These are phyloP conservation scores for Heteronetta atricapilla DNA, from an alignment of 2,113 vertebrate species.

Conservation along the genomic window DNA sequence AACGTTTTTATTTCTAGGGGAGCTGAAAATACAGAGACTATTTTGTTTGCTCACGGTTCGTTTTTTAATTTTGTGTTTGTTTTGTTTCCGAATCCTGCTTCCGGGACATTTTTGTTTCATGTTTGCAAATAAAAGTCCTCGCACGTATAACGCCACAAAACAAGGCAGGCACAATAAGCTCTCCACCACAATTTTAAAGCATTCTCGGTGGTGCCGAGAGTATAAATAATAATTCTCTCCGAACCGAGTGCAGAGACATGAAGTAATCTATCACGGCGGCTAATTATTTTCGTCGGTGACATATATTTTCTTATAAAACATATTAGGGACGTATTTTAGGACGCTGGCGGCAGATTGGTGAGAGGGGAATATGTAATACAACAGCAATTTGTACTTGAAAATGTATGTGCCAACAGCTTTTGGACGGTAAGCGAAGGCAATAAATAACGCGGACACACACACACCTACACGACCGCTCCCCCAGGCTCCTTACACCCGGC, in stretches of 20 bases:
- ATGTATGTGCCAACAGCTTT: constrained; percentile 66
- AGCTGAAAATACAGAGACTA: neutral
- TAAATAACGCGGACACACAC: constrained; percentile 57
- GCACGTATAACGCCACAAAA: neutral
- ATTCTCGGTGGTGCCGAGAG: neutral
- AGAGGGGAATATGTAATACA: constrained; percentile 36
- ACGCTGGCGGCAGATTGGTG: constrained; percentile 11
- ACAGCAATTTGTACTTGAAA: constrained; percentile 68
- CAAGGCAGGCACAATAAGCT: neutral
- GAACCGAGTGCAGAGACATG: neutral
- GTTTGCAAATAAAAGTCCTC: neutral
- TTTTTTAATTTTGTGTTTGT: neutral
- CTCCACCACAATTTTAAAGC: neutral
- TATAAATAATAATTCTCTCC: neutral
- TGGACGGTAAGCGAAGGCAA: constrained; percentile 55
- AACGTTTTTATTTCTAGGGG: neutral
- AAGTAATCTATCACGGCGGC: neutral
- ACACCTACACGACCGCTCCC: neutral
- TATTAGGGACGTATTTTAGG: constrained; percentile 39
- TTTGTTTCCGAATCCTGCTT: constrained; percentile 23
- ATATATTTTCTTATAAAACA: constrained; percentile 36
- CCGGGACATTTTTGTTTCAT: neutral
- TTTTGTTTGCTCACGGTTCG: neutral
- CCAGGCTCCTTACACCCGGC: neutral
- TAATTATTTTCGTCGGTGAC: constrained; percentile 53